A percentile compares a stretch with the other conserved stretches of the same genome.
These are phyloP conservation scores for Hafferia zeledoni DNA, from an alignment of 2,797 vertebrate genomes.

Conservation along the genomic window DNA sequence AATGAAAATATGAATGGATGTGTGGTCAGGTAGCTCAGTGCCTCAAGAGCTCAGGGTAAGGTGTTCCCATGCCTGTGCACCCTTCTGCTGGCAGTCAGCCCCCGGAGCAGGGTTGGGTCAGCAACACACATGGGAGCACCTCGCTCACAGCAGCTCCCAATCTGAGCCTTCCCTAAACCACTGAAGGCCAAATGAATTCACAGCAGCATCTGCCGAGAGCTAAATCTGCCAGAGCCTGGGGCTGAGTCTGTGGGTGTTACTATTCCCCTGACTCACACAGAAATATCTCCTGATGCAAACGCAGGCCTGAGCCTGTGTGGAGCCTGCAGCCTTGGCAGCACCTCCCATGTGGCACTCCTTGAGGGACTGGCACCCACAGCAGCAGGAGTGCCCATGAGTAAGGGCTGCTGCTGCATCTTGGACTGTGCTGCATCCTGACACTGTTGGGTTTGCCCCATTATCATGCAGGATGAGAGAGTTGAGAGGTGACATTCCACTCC, in stretches of 20 bases:
- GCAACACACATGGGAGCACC: background rate
- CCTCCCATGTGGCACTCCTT: background rate
- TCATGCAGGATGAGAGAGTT: background rate
- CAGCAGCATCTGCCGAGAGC: constrained; percentile 41
- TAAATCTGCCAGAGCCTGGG: constrained; percentile 40
- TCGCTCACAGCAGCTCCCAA: background rate
- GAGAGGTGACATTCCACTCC: background rate
- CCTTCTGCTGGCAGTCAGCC: background rate
- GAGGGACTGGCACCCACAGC: background rate
- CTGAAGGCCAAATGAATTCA: constrained; percentile 16
- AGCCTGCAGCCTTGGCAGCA: background rate
- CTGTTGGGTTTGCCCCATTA: background rate
- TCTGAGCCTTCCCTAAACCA: background rate
- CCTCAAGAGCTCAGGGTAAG: background rate
- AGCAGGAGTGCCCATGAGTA: background rate
- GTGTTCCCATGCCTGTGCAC: background rate
- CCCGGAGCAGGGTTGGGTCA: background rate
- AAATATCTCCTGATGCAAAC: background rate
- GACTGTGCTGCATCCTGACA: background rate
- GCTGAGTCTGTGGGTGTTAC: constrained; percentile 54
- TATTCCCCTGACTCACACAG: constrained; percentile 60
- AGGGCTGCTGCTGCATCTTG: constrained; percentile 21
- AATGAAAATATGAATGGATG: background rate
- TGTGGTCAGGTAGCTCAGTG: background rate
- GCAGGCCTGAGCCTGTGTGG: background rate